These are phyloP conservation scores for Scylla paramamosain DNA, from an alignment of 1,140 invertebrate genomes.

Conservation along the genomic window DNA sequence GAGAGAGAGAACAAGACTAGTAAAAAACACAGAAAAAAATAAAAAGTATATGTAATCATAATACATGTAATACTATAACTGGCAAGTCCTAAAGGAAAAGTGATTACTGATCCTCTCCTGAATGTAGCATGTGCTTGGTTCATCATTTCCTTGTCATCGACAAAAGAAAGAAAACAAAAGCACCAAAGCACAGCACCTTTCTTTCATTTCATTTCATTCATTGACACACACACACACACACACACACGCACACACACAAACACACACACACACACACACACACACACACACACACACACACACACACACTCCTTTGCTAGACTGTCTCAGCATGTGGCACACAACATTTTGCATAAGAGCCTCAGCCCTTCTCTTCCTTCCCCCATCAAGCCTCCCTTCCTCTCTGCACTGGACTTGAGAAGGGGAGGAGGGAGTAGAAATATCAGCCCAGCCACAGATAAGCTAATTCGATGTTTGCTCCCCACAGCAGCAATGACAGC, in stretches of 20 bases:
- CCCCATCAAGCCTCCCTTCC: neutral
- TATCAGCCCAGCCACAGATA: neutral
- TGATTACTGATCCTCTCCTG: neutral
- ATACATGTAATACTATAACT: conserved; percentile 2
- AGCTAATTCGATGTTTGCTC: neutral
- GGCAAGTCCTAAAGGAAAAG: neutral
- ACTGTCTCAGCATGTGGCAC: neutral
- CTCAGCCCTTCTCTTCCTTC: neutral
- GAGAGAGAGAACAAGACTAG: neutral
- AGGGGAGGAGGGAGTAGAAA: neutral
- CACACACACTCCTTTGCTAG: neutral
- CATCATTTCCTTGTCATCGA: neutral
- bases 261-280: neutral
- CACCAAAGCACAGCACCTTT: neutral
- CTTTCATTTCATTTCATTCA: neutral
- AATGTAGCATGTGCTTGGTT: neutral
- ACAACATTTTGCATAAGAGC: neutral
- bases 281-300: neutral
- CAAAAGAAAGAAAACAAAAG: neutral
- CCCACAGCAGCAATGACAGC: neutral
- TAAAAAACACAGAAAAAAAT: neutral
- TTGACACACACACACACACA: neutral
- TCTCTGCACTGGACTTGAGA: neutral
- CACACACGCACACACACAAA: neutral
- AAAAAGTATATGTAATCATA: neutral